phyloP scores from a whole-genome alignment of 2,888 invertebrate species.

The Spicauda simplicius region DNA sequence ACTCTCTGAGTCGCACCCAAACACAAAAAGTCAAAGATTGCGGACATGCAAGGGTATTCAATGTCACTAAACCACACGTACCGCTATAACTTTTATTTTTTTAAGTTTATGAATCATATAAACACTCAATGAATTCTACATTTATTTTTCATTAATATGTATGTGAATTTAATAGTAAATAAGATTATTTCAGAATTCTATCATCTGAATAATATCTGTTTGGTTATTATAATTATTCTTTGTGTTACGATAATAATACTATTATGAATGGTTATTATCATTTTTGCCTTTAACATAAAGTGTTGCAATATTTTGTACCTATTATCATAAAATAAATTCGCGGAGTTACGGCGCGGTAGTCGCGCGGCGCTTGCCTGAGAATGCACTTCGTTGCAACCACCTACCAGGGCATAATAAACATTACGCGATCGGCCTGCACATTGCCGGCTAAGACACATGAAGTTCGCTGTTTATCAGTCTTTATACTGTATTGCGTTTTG shows the following conservation, averaged over 20 bases:
- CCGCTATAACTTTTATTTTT: not conserved
- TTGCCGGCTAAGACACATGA: not conserved
- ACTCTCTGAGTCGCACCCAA: not conserved
- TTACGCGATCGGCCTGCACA: conserved; percentile 11
- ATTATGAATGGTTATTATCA: too few relatives aligned
- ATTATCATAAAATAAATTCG: too few relatives aligned
- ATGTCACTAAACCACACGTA: conserved; percentile 10
- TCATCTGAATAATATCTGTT: too few relatives aligned
- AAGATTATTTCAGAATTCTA: too few relatives aligned
- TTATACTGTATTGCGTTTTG: not conserved
- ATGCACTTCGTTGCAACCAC: conserved; percentile 71
- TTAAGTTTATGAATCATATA: not conserved
- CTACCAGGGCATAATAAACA: conserved; percentile 65
- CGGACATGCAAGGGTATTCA: conserved; percentile 10
- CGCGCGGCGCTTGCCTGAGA: conserved; percentile 44
- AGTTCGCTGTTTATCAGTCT: not conserved
- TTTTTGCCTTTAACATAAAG: too few relatives aligned
- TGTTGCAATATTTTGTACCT: too few relatives aligned
- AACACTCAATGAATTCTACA: too few relatives aligned
- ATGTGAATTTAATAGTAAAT: too few relatives aligned
- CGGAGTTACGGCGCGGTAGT: not conserved
- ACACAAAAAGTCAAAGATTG: not conserved
- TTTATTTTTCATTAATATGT: too few relatives aligned
- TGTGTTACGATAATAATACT: too few relatives aligned
- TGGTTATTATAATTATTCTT: too few relatives aligned